Conservation (phyloP, 2,888 invertebrate genomes). For the Sceliomorpha sp. region DNA sequence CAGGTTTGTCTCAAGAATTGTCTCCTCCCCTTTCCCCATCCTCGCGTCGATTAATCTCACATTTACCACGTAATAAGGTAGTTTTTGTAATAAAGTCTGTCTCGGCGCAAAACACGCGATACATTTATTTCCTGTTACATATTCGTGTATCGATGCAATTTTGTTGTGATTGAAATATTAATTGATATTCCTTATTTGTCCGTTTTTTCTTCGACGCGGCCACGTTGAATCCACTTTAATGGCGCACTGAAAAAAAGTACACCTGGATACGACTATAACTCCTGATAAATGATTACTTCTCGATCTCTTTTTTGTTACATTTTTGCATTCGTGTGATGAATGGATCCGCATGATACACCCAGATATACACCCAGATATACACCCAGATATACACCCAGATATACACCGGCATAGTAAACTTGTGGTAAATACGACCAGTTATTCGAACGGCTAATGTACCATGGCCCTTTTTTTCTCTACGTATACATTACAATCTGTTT, state of each 20-base stretch:
- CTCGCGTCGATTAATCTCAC: too few species aligned
- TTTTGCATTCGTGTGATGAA: slow-evolving; percentile 31
- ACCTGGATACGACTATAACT: slow-evolving; percentile 18
- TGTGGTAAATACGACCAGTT: slow-evolving; percentile 29
- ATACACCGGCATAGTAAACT: slow-evolving; percentile 18
- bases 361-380: too few species aligned
- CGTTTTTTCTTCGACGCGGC: slow-evolving; percentile 1
- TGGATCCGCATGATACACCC: slow-evolving; percentile 16
- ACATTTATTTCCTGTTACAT: slow-evolving; percentile 1
- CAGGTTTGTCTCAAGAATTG: too few species aligned
- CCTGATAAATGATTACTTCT: slow-evolving; percentile 37
- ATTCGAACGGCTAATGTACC: slow-evolving; percentile 38
- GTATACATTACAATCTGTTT: slow-evolving; percentile 49
- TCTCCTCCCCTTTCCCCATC: too few species aligned
- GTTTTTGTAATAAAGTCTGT: too few species aligned
- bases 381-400: slow-evolving; percentile 12
- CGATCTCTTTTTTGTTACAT: slow-evolving; percentile 24
- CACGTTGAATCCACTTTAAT: slow-evolving; percentile 27
- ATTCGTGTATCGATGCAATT: slow-evolving; percentile 12
- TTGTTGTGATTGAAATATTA: slow-evolving; percentile 32
- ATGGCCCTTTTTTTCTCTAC: slow-evolving; percentile 29
- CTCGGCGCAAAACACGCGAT: background rate
- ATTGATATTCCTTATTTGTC: slow-evolving; percentile 42
- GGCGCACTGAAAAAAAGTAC: slow-evolving; percentile 21
- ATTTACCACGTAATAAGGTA: too few species aligned